A percentile compares a stretch with the other conserved stretches of the same genome.
These are phyloP conservation scores for Larimichthys polyactis DNA, from an alignment of 2,113 vertebrate genomes.

Conservation along the genomic window DNA sequence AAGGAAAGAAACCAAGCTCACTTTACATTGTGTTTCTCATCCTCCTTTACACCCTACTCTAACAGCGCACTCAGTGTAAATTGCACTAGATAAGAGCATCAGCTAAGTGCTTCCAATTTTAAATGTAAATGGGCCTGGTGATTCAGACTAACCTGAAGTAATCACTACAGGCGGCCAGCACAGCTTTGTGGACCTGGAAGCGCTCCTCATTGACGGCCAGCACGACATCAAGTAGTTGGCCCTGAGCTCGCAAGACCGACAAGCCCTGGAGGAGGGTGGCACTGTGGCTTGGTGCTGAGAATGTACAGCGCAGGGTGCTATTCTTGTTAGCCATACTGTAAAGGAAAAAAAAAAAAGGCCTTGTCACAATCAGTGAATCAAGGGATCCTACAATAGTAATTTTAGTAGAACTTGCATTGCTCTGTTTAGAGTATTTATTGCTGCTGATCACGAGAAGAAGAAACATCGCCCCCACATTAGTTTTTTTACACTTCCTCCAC, in stretches of 20 bases:
- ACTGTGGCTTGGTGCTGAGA: constrained; percentile 95
- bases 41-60: background rate
- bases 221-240: constrained; percentile 95
- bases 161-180: constrained; percentile 98
- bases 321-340: constrained; percentile 95
- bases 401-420: background rate
- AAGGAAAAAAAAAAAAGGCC: constrained; percentile 77
- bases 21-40: constrained; percentile 7
- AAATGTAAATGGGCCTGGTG: constrained; percentile 41
- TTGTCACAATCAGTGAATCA: constrained; percentile 41
- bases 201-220: constrained; percentile 93
- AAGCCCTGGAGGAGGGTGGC: constrained; percentile 93
- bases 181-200: constrained; percentile 96
- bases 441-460: background rate
- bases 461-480: too few relatives aligned
- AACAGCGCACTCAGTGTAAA: constrained; percentile 25
- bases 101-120: constrained; percentile 39
- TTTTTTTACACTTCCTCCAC: background rate
- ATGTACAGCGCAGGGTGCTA: constrained; percentile 92
- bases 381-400: constrained; percentile 12
- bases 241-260: constrained; percentile 90
- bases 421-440: background rate
- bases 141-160: constrained; percentile 92
- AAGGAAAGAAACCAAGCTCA: background rate
- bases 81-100: constrained; percentile 1